Conservation (phyloP, 2,113 vertebrate species). For the Oryctolagus cuniculus region mOryCun1.1 NC_091441.1:29459501-29460000, state of each 20-base stretch:
- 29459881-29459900: not conserved
- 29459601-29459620: not conserved
- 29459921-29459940: too few species aligned
- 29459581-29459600: not conserved
- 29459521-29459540: fast-evolving
- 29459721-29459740: not conserved
- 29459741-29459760: not conserved
- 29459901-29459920: not conserved
- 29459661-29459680: fast-evolving
- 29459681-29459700: not conserved
- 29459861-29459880: not conserved
- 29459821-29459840: not conserved
- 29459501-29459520: not conserved
- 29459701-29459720: fast-evolving
- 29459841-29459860: not conserved
- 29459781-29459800: not conserved
- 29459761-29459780: not conserved
- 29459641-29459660: not conserved
- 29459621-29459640: not conserved
- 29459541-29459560: not conserved
- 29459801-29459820: not conserved
- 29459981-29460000: not conserved
- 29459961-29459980: not conserved
- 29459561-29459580: conserved; percentile 14
- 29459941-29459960: not conserved